Base-by-base conservation (phyloP, 2,113 vertebrate genomes). In the Pipra filicauda region DNA sequence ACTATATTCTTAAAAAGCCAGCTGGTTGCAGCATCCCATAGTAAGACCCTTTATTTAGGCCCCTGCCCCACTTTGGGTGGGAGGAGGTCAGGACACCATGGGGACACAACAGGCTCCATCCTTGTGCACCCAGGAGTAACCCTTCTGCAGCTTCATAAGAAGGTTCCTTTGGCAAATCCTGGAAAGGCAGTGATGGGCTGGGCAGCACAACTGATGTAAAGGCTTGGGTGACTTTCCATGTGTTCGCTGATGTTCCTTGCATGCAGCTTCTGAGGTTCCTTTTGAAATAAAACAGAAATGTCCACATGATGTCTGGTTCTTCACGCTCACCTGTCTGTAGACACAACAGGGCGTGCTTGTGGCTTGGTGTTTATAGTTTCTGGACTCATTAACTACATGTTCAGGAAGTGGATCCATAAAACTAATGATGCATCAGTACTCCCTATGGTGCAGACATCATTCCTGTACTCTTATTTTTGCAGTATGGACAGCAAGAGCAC, bases 311-410 rank as follows among this genome's bases (percentile, higher is more conserved):
- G 12, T 28, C 20, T 59, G 30, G 12, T n/a, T 84, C 39, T 66
- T 85, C 37, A 22, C 39, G 65, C 27, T 33, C 2, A 0, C 66
- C 64, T 65, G 35, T 49, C 44, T 43, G 3, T 31, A 0, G 0
- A 26, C 4, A 4, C 66, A 83, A 21, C 15, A 58, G 31, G 12
- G 37, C 3, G 0, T 31, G 44, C 44, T 76, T 72, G 66, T 76
- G 49, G 43, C 27, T 70, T 69, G 15, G 22, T 73, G 62, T 77
- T 85, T 41, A 6, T 6, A 15, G 54, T 52, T 93, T 69, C 67
- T 80, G 64, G n/a, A 21, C 64, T 85, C 41, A 39, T 66, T 70
- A 83, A 58, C 28, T 58, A 3, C 11, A 20, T 31, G 37, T 41
- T 69, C 59, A 65, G 44, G 21, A 83, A 70, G 43, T 49, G 23